These are phyloP conservation scores for Plestiodon gilberti DNA, from an alignment of 2,113 vertebrate genomes.

Conservation along the genomic window DNA sequence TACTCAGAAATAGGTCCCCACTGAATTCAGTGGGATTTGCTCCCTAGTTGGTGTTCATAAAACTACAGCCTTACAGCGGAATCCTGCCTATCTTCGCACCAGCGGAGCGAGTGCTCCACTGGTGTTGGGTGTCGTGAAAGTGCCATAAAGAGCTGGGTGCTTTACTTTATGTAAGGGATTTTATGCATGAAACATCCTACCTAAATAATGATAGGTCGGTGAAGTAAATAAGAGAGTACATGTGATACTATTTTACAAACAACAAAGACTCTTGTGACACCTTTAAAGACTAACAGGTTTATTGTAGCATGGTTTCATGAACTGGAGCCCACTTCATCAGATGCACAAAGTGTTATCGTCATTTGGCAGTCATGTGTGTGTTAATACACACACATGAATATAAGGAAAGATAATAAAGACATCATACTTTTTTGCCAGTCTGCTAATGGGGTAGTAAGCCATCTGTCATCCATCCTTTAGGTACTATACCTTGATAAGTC, in stretches of 20 bases:
- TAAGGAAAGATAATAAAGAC: too few species aligned
- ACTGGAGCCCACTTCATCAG: too few species aligned
- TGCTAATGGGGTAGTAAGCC: neutral
- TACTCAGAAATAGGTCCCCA: neutral
- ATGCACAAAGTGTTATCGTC: too few species aligned
- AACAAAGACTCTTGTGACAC: too few species aligned
- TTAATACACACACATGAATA: too few species aligned
- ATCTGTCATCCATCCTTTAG: neutral
- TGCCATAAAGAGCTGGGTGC: neutral
- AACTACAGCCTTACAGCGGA: neutral
- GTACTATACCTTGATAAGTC: neutral
- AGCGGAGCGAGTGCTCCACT: too few species aligned
- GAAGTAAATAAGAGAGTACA: neutral
- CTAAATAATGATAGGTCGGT: too few species aligned
- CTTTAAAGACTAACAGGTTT: too few species aligned
- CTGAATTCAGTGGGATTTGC: neutral
- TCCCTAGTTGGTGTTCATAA: neutral
- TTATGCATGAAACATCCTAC: conserved; percentile 23
- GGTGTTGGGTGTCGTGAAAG: too few species aligned
- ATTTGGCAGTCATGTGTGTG: too few species aligned
- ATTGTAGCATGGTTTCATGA: too few species aligned
- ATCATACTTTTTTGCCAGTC: neutral
- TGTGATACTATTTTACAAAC: neutral
- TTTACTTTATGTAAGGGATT: conserved; percentile 20
- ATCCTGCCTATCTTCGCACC: neutral